Conservation (phyloP, 2,113 vertebrate species). For the Capricornis sumatraensis region DNA sequence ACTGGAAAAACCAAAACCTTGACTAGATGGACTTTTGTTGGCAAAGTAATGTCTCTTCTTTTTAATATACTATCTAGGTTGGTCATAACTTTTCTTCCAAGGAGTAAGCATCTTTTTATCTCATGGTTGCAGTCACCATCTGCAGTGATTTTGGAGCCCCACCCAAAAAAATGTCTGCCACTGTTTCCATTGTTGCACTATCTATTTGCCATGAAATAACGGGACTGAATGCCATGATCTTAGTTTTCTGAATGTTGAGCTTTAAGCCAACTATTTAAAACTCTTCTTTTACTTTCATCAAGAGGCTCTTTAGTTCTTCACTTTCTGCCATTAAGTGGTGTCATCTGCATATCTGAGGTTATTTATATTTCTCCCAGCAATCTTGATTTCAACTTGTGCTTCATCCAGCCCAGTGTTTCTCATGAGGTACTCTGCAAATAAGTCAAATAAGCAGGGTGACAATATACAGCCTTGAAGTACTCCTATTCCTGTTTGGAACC, state of each 20-base stretch:
- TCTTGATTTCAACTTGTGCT: not conserved
- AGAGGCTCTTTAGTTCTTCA: not conserved
- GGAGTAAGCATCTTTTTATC: not conserved
- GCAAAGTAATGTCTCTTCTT: not conserved
- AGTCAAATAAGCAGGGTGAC: not conserved
- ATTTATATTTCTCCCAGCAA: not conserved
- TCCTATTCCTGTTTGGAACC: not conserved
- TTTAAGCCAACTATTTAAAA: not conserved
- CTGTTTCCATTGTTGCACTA: not conserved
- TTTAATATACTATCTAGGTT: not conserved
- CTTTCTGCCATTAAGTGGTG: not conserved
- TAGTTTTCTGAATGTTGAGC: not conserved
- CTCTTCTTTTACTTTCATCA: not conserved
- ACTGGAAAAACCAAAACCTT: not conserved
- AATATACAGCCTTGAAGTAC: not conserved
- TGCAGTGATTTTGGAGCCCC: not conserved
- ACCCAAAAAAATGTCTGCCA: not conserved
- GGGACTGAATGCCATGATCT: not conserved
- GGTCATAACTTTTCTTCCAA: not conserved
- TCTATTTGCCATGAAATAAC: not conserved
- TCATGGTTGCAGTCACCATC: not conserved
- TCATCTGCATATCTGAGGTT: not conserved
- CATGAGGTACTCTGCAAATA: not conserved
- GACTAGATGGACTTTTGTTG: not conserved
- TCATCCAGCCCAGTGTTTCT: not conserved